These are phyloP conservation scores for Nemurella pictetii DNA, from an alignment of 2,888 invertebrate species.

Conservation along the genomic window DNA sequence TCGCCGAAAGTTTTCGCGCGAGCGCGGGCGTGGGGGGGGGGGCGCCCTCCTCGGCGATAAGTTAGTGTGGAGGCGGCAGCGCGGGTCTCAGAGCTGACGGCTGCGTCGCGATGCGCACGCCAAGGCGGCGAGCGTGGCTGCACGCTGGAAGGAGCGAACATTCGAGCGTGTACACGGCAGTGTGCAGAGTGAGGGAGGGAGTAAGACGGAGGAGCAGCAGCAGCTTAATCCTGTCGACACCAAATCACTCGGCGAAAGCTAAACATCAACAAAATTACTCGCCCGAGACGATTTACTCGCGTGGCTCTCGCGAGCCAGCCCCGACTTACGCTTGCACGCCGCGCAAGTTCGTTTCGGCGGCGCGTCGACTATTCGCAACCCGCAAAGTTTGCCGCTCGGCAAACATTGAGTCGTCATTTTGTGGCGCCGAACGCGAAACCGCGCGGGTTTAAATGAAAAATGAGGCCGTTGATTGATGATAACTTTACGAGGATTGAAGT, in stretches of 20 bases:
- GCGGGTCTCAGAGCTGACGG: no score
- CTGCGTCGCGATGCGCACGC: no score
- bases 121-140: not conserved
- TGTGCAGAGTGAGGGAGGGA: no score
- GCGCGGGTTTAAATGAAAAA: not conserved
- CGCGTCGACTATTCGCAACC: no score
- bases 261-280: not conserved
- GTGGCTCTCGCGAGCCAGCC: no score
- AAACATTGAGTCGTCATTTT: not conserved
- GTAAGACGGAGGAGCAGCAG: not conserved
- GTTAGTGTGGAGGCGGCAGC: no score
- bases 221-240: not conserved
- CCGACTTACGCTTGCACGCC: no score
- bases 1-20: conserved; percentile 10
- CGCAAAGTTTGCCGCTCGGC: not conserved
- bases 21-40: not conserved
- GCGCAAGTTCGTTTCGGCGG: no score
- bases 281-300: not conserved
- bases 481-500: not conserved
- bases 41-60: not conserved
- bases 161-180: no score
- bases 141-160: no score
- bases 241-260: not conserved
- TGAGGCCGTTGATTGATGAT: not conserved
- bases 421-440: not conserved